Percentiles rank a stretch among this genome's conserved stretches.
phyloP scores from a whole-genome alignment of 2,113 vertebrate species.

The Carassius carassius region DNA sequence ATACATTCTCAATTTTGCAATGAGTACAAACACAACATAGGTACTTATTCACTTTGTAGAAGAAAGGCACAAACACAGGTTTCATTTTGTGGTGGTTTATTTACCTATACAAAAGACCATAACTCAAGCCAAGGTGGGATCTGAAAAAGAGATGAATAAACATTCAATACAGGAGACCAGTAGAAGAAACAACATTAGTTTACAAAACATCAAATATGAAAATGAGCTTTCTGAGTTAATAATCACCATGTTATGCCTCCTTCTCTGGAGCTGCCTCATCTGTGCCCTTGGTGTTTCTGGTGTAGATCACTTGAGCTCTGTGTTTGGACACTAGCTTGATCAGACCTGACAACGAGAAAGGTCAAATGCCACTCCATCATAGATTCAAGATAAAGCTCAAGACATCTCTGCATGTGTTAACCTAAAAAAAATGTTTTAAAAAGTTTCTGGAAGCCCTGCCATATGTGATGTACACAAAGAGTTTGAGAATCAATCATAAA shows the following conservation, averaged over 20 bases:
- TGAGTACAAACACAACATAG: not conserved
- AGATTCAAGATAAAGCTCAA: not conserved
- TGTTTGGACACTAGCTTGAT: constrained; percentile 98
- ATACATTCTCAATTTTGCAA: not conserved
- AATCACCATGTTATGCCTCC: constrained; percentile 59
- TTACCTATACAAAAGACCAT: constrained; percentile 54
- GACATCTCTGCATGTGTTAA: not conserved
- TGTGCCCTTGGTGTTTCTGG: constrained; percentile 95
- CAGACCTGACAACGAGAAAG: constrained; percentile 75
- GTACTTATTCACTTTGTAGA: not conserved
- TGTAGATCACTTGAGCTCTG: constrained; percentile 96
- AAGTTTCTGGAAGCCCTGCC: no score
- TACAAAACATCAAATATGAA: not conserved
- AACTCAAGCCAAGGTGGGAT: constrained; percentile 29
- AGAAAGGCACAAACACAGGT: constrained; percentile 12
- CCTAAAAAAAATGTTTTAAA: no score
- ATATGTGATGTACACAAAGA: not conserved
- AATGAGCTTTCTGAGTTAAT: not conserved
- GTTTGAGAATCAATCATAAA: not conserved
- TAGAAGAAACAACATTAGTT: not conserved
- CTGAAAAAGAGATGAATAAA: constrained; percentile 23
- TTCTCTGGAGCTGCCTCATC: constrained; percentile 85
- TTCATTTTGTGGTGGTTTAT: constrained; percentile 48
- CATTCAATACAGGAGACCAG: not conserved
- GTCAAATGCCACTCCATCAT: not conserved